These are phyloP conservation scores for Enteromius paludinosus DNA, from an alignment of 2,797 vertebrate genomes.

Conservation along the genomic window DNA sequence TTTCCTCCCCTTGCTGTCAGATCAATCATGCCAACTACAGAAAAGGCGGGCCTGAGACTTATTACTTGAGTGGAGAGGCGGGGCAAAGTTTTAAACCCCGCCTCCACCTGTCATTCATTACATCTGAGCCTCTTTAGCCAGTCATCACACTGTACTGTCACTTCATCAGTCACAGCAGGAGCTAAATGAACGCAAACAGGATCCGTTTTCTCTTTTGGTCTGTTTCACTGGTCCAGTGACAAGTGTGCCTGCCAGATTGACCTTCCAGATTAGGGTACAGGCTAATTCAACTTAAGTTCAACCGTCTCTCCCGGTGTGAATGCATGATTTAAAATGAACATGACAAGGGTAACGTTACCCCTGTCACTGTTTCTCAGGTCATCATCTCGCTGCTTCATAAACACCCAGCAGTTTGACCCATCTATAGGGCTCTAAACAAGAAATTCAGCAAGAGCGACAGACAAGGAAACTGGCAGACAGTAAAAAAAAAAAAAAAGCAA, in stretches of 20 bases:
- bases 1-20: slow-evolving; percentile 56
- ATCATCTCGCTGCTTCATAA: slow-evolving; percentile 80
- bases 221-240: slow-evolving; percentile 54
- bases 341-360: slow-evolving; percentile 77
- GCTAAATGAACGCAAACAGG: slow-evolving; percentile 5
- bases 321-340: slow-evolving; percentile 74
- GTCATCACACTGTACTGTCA: neutral
- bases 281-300: slow-evolving; percentile 77
- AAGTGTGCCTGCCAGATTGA: slow-evolving; percentile 71
- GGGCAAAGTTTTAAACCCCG: slow-evolving; percentile 40
- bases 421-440: slow-evolving; percentile 17
- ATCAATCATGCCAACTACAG: slow-evolving; percentile 69
- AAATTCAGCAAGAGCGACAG: slow-evolving; percentile 20
- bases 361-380: slow-evolving; percentile 78
- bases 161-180: slow-evolving; percentile 8
- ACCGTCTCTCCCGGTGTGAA: slow-evolving; percentile 72
- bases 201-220: neutral
- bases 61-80: slow-evolving; percentile 56
- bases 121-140: neutral
- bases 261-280: slow-evolving; percentile 68
- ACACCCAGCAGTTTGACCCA: slow-evolving; percentile 40
- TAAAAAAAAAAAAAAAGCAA: slow-evolving; percentile 60
- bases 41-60: slow-evolving; percentile 55
- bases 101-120: slow-evolving; percentile 53
- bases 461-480: slow-evolving; percentile 8